These are phyloP conservation scores for Montipora foliosa DNA, from an alignment of 64 coral and sea anemone species.

Conservation along the genomic window DNA sequence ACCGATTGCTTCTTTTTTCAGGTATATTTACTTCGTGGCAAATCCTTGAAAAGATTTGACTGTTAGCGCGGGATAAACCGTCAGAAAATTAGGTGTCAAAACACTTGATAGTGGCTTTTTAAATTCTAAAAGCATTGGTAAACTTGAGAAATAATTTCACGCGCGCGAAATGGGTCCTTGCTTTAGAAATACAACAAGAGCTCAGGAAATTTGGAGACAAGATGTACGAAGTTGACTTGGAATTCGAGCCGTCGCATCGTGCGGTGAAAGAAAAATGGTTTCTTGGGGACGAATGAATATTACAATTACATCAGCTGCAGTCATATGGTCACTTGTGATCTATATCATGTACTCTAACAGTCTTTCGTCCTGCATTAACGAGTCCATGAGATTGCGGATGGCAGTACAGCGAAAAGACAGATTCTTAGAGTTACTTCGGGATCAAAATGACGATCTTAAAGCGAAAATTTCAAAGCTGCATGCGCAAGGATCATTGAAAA, in stretches of 20 bases:
- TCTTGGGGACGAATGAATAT: neutral
- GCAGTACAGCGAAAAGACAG: slow-evolving; percentile 42
- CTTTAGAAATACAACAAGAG: neutral
- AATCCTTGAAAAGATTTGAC: too few species aligned
- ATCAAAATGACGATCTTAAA: slow-evolving; percentile 47
- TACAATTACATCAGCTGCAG: neutral
- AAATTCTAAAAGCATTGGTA: too few species aligned
- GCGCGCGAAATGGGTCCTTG: neutral
- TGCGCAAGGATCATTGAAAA: neutral
- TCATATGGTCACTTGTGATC: slow-evolving; percentile 8
- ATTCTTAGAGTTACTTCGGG: slow-evolving; percentile 35
- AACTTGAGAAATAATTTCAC: neutral
- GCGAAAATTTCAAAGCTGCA: neutral
- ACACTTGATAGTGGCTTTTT: too few species aligned
- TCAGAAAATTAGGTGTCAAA: too few species aligned
- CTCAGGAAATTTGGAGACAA: neutral
- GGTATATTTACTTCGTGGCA: too few species aligned
- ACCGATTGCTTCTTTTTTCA: too few species aligned
- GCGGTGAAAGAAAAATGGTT: neutral
- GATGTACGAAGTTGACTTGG: neutral
- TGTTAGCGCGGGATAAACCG: too few species aligned
- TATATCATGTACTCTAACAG: slow-evolving; percentile 1
- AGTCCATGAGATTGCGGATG: neutral
- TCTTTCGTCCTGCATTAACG: neutral
- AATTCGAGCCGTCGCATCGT: neutral